Base-by-base conservation (phyloP, 2,888 invertebrate genomes). In the Raillietiella orientalis region DNA sequence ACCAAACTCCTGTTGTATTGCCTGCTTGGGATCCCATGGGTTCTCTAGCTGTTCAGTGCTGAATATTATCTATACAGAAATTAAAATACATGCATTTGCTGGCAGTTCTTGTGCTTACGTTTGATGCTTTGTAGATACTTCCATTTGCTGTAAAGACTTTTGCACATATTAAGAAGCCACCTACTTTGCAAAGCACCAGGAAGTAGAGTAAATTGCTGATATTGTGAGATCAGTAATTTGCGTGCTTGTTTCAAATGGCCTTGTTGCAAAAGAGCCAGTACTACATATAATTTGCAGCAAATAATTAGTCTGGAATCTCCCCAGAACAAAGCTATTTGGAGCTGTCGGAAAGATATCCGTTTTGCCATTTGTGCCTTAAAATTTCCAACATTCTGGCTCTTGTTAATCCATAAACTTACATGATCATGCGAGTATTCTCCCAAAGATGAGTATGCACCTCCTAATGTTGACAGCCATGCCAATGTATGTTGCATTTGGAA, bases 11-110 rank as follows among this genome's bases (percentile, higher is more conserved):
- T 0, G 58, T 61, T 30, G 58, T 69, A 19, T 50, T 82, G 38
- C 79, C 79, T 3, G 75, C 79, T 1, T 82, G 79, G 79, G 79
- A 82, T 47, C 79, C 79, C 2, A 77, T 82, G 74, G 79, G 79
- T 21, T 16, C 17, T 27, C 13, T 27, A 13, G 25, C 17, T n/a
- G n/a, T n/a, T n/a, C n/a, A n/a, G n/a, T n/a, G n/a, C n/a, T n/a
- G n/a, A n/a, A n/a, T n/a, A 32, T 31, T 17, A 33, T 11, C 6
- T 11, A n/a, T n/a, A n/a, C n/a, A n/a, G n/a, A n/a, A n/a, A n/a
- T n/a, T n/a, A n/a, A n/a, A n/a, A n/a, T n/a, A n/a, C n/a, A n/a
- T n/a, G n/a, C n/a, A n/a, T n/a, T n/a, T n/a, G n/a, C n/a, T n/a
- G n/a, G n/a, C n/a, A n/a, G n/a, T n/a, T n/a, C n/a, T n/a, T n/a